Evolutionary conservation across 2,888 invertebrate species (phyloP), one percentile per base, ranked within the genome.

Genomic region (Lydus trimaculatus): DNA sequence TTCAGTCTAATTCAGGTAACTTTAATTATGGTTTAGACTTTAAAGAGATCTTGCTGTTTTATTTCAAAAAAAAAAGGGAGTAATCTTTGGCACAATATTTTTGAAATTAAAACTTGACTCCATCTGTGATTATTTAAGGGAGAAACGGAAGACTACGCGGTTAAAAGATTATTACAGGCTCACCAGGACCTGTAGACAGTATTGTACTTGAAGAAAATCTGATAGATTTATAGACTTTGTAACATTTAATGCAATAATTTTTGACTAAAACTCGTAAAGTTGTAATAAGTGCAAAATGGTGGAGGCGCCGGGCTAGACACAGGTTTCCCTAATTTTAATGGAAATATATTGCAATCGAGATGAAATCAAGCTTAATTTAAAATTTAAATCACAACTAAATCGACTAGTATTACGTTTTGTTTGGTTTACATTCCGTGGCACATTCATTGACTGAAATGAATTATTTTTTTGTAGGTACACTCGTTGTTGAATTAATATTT

Each of bases 401-500:
- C 23, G 56, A 56, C 56, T 56, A 56, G 56, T 56, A 48, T 48
- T 20, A 20, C 3, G 48, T 56, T 23, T 13, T 13, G 23, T 2
- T 52, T 3, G 1, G 17, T 43, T 17, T 56, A n/a, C 43, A 43
- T 17, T 43, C 17, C n/a, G 56, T 56, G 56, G 56, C 56, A 56
- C 56, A 56, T 56, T 20, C 23, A 56, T 56, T 23, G 52, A 52
- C 52, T 52, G 52, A 52, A 52, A 52, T 23, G n/a, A n/a, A 2
- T 43, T 5, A n/a, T 48, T 20, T 56, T 48, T n/a, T n/a, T n/a
- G n/a, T 56, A 56, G 56, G 56, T 56, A 56, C n/a, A n/a, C 56
- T 61, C 61, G 61, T 61, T 61, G 61, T 61, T 23, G 4, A n/a
- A n/a, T 61, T 61, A 61, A 61, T 61, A 61, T 61, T 61, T 61